Evolutionary conservation across 1,140 invertebrate genomes (phyloP).

Genomic region (Tetramorium alpestre): DNA sequence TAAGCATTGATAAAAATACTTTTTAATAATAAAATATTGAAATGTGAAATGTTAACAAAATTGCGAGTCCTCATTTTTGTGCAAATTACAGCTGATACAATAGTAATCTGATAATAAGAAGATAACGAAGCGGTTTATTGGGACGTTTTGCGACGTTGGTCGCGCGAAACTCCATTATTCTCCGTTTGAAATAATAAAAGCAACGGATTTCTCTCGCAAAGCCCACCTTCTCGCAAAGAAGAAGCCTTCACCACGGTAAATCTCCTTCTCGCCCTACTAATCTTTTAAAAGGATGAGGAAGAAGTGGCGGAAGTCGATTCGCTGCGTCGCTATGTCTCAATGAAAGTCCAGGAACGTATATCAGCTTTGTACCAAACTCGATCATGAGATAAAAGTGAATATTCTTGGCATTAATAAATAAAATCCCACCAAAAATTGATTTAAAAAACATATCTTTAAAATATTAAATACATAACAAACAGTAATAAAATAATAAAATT

Average conservation of each 20-base stretch:
- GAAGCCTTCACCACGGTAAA: constrained; percentile 49
- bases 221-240: constrained; percentile 43
- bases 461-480: too few species aligned
- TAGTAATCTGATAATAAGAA: constrained; percentile 20
- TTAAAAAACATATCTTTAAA: not conserved
- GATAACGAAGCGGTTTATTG: constrained; percentile 50
- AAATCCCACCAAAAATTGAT: not conserved
- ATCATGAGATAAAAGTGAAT: constrained; percentile 1
- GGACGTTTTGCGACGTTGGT: constrained; percentile 9
- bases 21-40: not conserved
- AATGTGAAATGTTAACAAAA: not conserved
- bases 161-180: constrained; percentile 43
- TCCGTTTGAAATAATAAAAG: constrained; percentile 63
- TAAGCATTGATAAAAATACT: not conserved
- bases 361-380: not conserved
- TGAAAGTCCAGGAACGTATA: constrained; percentile 26
- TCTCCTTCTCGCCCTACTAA: constrained; percentile 56
- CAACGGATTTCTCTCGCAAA: constrained; percentile 53
- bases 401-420: not conserved
- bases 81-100: constrained; percentile 24
- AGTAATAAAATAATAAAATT: too few species aligned
- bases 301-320: constrained; percentile 52
- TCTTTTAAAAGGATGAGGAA: constrained; percentile 59
- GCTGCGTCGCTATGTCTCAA: constrained; percentile 41
- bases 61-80: not conserved